Base-by-base conservation (phyloP, 2,888 invertebrate genomes). In the Diaphora mendica region DNA sequence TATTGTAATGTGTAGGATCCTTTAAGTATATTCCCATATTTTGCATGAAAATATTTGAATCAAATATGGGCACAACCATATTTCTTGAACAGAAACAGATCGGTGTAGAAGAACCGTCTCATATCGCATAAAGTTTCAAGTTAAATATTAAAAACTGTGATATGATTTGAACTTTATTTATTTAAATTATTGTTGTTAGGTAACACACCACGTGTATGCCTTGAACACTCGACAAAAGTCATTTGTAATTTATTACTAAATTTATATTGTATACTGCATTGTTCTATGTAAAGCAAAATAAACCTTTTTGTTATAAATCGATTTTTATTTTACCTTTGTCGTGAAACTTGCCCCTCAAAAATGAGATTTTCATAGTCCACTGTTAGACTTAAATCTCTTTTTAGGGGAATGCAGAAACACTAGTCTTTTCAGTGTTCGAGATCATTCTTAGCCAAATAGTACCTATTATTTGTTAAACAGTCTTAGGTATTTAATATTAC, bases 81-180 rank as follows among this genome's bases (percentile, higher is more conserved):
- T 51, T 55, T 51, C 3, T 55, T n/a, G n/a, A n/a, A 0, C 8
- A 51, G 5, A n/a, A 51, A 26, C 3, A n/a, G 9, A 26, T 44
- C 26, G 30, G 9, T 39, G 26, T 39, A 23, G 0, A 51, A 51
- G 3, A 66, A 42, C 39, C 55, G 55, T 55, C 55, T 66, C 30
- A 66, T 39, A 51, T 7, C 39, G 44, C 23, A 23, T 20, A 44
- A 35, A 8, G 33, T 64, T 35, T 17, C n/a, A 26, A 64, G 59
- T 59, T 30, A n/a, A 39, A 15, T 48, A 65, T 71, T 64, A 67
- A 77, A 69, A 77, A 71, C 87, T 90, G 89, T 89, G 89, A 90
- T 90, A 87, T 86, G 55, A 79, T 83, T 88, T 90, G 85, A 85
- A 89, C 89, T 89, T 90, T 73, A 74, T 80, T 71, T 64, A 70